These are phyloP conservation scores for Dicrostonyx torquatus DNA, from an alignment of 2,797 vertebrate species.

Conservation along the genomic window DNA sequence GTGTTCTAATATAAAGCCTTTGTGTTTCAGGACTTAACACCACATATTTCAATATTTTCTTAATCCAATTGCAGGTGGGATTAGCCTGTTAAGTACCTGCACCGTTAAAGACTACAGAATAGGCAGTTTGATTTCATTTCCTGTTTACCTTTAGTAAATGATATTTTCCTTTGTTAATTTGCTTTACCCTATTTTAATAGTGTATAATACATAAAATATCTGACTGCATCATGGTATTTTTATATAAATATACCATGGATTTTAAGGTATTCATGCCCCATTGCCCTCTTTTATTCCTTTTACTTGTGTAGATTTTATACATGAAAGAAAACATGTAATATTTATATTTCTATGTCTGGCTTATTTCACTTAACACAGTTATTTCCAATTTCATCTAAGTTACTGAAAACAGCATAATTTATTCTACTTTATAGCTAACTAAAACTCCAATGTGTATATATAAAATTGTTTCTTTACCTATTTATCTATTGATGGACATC, in stretches of 20 bases:
- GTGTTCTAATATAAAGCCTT: neutral
- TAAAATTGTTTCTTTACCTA: neutral
- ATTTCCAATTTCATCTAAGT: neutral
- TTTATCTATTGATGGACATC: neutral
- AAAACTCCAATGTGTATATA: neutral
- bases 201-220: neutral
- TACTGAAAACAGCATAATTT: neutral
- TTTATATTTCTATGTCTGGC: neutral
- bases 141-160: neutral
- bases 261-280: neutral
- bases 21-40: neutral
- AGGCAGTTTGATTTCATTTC: conserved; percentile 12
- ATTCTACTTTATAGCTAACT: neutral
- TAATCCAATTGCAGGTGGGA: neutral
- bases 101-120: neutral
- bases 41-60: conserved; percentile 2
- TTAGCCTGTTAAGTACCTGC: conserved; percentile 14
- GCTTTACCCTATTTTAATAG: neutral
- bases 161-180: conserved; percentile 35
- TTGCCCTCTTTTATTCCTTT: neutral
- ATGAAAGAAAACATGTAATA: neutral
- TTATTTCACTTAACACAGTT: neutral
- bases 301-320: neutral
- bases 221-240: neutral
- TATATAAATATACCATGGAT: neutral